phyloP scores from a whole-genome alignment of 2,888 invertebrate genomes.

The Clanis bilineata region DNA sequence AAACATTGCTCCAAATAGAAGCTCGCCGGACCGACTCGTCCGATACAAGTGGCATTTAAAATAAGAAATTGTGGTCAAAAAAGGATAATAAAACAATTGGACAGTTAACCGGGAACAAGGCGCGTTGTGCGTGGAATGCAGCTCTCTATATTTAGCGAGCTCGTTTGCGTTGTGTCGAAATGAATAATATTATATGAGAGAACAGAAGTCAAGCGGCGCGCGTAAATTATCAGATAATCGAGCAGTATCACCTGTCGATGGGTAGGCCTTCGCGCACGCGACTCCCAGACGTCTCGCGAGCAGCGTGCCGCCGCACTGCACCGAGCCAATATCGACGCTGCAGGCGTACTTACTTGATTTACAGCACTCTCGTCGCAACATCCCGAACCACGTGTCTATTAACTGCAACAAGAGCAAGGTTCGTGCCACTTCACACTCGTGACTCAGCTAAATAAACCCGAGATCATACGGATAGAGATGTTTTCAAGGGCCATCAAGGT shows the following conservation, averaged over 20 bases:
- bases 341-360: constrained; percentile 41
- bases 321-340: constrained; percentile 16
- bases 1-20: constrained; percentile 58
- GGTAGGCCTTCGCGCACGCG: constrained; percentile 51
- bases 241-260: constrained; percentile 66
- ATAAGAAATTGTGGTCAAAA: constrained; percentile 59
- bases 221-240: constrained; percentile 77
- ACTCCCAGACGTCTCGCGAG: constrained; percentile 30
- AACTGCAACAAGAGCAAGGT: constrained; percentile 33
- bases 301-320: background rate
- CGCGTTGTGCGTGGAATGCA: constrained; percentile 63
- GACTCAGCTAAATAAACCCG: constrained; percentile 56
- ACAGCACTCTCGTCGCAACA: constrained; percentile 47
- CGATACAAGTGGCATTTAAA: constrained; percentile 57
- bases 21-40: constrained; percentile 34
- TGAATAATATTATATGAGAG: constrained; percentile 71
- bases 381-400: constrained; percentile 51
- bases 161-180: constrained; percentile 69
- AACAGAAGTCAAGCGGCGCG: constrained; percentile 70
- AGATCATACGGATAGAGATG: constrained; percentile 50
- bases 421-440: constrained; percentile 26
- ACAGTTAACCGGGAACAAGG: constrained; percentile 59
- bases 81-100: constrained; percentile 66
- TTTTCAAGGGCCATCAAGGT: constrained; percentile 56
- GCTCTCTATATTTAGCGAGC: constrained; percentile 74